phyloP scores from a whole-genome alignment of 2,888 invertebrate genomes.

The Reticulitermes lucifugus region DNA sequence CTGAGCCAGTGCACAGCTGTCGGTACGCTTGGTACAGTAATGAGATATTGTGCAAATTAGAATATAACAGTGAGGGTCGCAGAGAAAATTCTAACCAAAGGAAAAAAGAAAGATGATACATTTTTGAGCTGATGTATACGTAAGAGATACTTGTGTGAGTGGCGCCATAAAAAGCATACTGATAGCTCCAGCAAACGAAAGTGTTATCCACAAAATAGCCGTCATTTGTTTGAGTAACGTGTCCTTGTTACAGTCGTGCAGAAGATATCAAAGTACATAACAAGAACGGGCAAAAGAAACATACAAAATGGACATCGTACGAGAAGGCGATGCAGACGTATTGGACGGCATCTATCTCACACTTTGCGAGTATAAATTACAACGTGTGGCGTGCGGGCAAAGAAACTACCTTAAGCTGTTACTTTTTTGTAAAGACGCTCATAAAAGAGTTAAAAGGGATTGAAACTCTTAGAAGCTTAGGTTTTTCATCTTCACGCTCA shows the following conservation, averaged over 20 bases:
- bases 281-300: neutral
- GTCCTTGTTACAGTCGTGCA: constrained; percentile 32
- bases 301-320: neutral
- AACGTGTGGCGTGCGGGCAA: neutral
- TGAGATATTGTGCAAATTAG: too few species aligned
- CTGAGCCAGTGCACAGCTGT: too few species aligned
- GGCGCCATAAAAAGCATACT: neutral
- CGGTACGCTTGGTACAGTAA: too few species aligned
- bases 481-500: neutral
- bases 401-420: neutral
- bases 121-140: neutral
- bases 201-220: constrained; percentile 33
- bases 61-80: too few species aligned
- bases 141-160: neutral
- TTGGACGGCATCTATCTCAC: neutral
- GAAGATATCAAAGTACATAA: neutral
- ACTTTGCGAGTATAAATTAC: neutral
- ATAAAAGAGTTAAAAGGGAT: neutral
- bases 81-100: neutral
- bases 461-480: neutral
- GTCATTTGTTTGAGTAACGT: constrained; percentile 48
- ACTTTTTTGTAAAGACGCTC: neutral
- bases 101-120: constrained; percentile 17
- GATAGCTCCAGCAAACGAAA: neutral
- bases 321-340: neutral